Evolutionary conservation across 2,888 invertebrate genomes (phyloP).

Genomic region (Drosophila rubida): DNA sequence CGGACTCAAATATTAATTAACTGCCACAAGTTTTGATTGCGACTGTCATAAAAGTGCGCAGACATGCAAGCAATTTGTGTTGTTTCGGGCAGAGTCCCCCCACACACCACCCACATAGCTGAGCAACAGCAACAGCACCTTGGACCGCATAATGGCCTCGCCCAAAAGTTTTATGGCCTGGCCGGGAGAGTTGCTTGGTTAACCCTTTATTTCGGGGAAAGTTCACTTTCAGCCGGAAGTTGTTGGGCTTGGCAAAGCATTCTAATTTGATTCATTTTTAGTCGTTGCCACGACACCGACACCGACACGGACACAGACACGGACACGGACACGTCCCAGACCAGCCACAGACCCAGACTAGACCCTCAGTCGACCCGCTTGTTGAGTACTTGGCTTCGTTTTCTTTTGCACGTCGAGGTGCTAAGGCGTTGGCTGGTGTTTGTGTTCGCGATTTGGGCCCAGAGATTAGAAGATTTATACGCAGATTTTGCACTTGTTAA

Average conservation of each 20-base stretch:
- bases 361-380: too few species aligned
- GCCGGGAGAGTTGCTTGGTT: conserved; percentile 68
- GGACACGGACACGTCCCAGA: conserved; percentile 24
- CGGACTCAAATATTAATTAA: conserved; percentile 65
- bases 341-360: conserved; percentile 16
- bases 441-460: conserved; percentile 53
- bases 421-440: conserved; percentile 60
- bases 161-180: conserved; percentile 71
- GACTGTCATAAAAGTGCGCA: conserved; percentile 66
- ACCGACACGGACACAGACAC: conserved; percentile 21
- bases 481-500: conserved; percentile 71
- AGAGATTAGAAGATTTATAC: conserved; percentile 74
- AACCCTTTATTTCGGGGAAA: conserved; percentile 67
- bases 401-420: conserved; percentile 44
- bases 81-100: not conserved
- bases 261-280: conserved; percentile 69
- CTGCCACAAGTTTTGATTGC: conserved; percentile 55
- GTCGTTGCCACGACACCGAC: conserved; percentile 53
- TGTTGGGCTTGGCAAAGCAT: conserved; percentile 64
- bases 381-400: too few species aligned
- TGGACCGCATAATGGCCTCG: conserved; percentile 45
- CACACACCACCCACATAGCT: conserved; percentile 15
- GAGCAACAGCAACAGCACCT: conserved; percentile 3
- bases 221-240: conserved; percentile 76
- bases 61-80: conserved; percentile 76